Base-by-base conservation (phyloP, 2,113 vertebrate genomes). In the Todiramphus chloris region DNA sequence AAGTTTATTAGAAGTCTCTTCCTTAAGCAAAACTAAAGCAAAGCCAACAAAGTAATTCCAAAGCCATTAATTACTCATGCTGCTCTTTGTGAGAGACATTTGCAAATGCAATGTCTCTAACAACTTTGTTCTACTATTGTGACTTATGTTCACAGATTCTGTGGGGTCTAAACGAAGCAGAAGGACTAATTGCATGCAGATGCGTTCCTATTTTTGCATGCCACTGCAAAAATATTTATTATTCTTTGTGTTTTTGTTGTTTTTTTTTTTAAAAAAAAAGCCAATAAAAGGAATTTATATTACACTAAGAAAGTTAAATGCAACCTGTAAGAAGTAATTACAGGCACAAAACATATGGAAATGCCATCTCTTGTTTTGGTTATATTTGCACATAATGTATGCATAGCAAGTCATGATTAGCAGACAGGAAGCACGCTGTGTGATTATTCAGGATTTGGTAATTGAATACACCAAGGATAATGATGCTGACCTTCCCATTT, bases 391-490 rank as follows among this genome's bases (percentile, higher is more conserved):
- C 82, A 90, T 35, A 87, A 96, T 89, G 50, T 91, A 89, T 92
- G 76, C 81, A 90, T 72, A 77, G 33, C 35, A 95, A 97, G 86
- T 82, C 28, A 35, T 88, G 93, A 90, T 95, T 92, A 97, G 95
- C 91, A 96, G 94, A 94, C 94, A 96, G 92, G 96, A 97, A 96
- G 89, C 59, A 68, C 7, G 14, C 27, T 46, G 76, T 78, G 73
- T 75, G 89, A 96, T 96, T 96, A 96, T 87, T 87, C 84, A 96
- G 93, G 91, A 90, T 96, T 94, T 97, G 82, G 95, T 95, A 96
- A 97, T 91, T 97, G 94, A 97, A 96, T 95, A 81, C 74, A 92
- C 95, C 81, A 96, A 97, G 93, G 96, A 97, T 95, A 97, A 98
- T 95, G 97, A 97, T 80, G 92, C 86, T 96, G 94, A 98, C 96